Conservation (phyloP, 2,797 vertebrate genomes). For the Netta rufina region DNA sequence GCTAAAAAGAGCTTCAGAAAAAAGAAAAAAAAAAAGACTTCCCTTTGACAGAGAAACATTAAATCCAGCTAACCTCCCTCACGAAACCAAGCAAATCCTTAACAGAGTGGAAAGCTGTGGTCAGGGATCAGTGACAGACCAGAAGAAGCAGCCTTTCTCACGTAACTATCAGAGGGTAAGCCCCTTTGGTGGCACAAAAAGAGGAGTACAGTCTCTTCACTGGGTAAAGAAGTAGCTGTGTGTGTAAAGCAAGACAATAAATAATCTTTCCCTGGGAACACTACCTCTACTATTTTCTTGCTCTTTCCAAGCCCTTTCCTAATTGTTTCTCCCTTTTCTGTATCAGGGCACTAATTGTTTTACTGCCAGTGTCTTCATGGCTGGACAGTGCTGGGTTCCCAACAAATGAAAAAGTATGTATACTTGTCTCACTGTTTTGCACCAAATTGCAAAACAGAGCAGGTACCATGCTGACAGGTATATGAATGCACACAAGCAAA, state of each 20-base stretch:
- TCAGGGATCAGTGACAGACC: background rate
- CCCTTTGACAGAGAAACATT: background rate
- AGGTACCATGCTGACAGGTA: background rate
- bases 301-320: background rate
- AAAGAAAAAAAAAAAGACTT: background rate
- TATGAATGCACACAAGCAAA: background rate
- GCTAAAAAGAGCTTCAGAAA: background rate
- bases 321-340: background rate
- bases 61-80: background rate
- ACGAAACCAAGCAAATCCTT: background rate
- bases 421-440: background rate
- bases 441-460: background rate
- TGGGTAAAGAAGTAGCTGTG: background rate
- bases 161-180: background rate
- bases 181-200: background rate
- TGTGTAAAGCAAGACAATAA: background rate
- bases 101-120: background rate
- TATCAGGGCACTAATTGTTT: background rate
- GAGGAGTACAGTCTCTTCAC: background rate
- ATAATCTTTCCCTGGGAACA: background rate
- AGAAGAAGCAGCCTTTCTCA: background rate
- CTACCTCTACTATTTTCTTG: background rate
- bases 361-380: accelerated
- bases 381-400: background rate
- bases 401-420: background rate